Evolutionary conservation across 2,888 invertebrate genomes (phyloP).

Genomic region (Polydesmus complanatus): DNA sequence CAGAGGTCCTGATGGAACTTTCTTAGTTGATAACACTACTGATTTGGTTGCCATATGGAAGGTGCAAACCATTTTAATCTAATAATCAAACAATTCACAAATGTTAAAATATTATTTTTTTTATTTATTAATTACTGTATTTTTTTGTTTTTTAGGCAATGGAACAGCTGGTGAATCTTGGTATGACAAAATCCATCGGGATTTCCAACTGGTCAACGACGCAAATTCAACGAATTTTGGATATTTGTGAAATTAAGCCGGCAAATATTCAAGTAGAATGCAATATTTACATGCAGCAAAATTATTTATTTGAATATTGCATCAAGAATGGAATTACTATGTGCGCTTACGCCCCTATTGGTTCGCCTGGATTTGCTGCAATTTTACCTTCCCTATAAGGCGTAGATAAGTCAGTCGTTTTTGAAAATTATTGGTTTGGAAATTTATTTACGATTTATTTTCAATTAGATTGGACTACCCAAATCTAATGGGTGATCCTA

Average conservation of each 20-base stretch:
- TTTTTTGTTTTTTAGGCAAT: slow-evolving; percentile 32
- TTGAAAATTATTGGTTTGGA: too few relatives aligned
- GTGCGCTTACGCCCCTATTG: slow-evolving; percentile 31
- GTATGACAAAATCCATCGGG: slow-evolving; percentile 62
- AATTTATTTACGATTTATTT: background rate
- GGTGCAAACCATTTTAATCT: too few relatives aligned
- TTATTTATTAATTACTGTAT: too few relatives aligned
- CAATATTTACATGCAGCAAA: slow-evolving; percentile 29
- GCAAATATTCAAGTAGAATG: slow-evolving; percentile 38
- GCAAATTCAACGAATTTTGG: slow-evolving; percentile 53
- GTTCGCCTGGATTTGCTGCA: slow-evolving; percentile 26
- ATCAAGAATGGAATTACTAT: slow-evolving; percentile 26
- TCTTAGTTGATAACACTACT: slow-evolving; percentile 45
- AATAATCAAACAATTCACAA: too few relatives aligned
- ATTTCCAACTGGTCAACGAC: slow-evolving; percentile 65
- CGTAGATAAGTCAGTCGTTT: background rate
- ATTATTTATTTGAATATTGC: slow-evolving; percentile 26
- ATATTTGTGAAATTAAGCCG: slow-evolving; percentile 47
- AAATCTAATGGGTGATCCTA: slow-evolving; percentile 13
- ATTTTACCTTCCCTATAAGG: slow-evolving; percentile 20
- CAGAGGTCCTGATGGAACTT: slow-evolving; percentile 44
- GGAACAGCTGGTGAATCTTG: slow-evolving; percentile 51
- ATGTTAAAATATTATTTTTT: too few relatives aligned
- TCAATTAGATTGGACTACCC: slow-evolving; percentile 1
- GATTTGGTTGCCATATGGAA: slow-evolving; percentile 59